Base-by-base conservation (phyloP, 2,888 invertebrate genomes). In the Dendrolimus houi region DNA sequence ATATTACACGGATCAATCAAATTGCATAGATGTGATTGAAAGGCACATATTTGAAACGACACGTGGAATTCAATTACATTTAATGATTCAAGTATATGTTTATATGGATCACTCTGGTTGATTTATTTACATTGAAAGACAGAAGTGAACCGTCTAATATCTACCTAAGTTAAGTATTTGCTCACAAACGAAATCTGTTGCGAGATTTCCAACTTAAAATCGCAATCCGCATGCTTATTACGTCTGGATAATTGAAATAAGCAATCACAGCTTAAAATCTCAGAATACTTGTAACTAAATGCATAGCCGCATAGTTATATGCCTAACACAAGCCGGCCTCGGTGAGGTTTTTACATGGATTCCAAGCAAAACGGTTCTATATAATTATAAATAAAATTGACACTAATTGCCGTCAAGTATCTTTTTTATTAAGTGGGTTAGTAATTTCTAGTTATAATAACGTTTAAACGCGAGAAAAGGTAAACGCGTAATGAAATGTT, bases 301-400 rank as follows among this genome's bases (percentile, higher is more conserved):
- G 61, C 60, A 66, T 63, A 60, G 68, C 62, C 58, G 61, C 63
- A 66, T 70, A 69, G 62, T 61, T 64, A 47, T 47, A 47, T 47
- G 47, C 47, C 47, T 47, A 47, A 47, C 47, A 47, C 12, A 47
- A 1, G 9, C 71, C 66, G 67, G 69, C 69, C 69, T 54, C 68
- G 63, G 64, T 72, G 73, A 72, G 61, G 74, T 76, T 80, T 81
- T 81, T 78, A 74, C 63, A 70, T 73, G 69, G 69, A 74, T 73
- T 66, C 71, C 63, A 65, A 47, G 70, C 66, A 69, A 66, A 59
- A 72, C 60, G 47, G 47, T 61, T 64, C 61, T 58, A 67, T 56
- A 70, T 76, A 85, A 87, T 87, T 87, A 87, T 83, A 84, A 83
- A 83, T 79, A 81, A 85, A 85, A 87, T 87, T 86, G 86, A 83